Conservation (phyloP, 2,797 vertebrate genomes). For the Morelia viridis region DNA sequence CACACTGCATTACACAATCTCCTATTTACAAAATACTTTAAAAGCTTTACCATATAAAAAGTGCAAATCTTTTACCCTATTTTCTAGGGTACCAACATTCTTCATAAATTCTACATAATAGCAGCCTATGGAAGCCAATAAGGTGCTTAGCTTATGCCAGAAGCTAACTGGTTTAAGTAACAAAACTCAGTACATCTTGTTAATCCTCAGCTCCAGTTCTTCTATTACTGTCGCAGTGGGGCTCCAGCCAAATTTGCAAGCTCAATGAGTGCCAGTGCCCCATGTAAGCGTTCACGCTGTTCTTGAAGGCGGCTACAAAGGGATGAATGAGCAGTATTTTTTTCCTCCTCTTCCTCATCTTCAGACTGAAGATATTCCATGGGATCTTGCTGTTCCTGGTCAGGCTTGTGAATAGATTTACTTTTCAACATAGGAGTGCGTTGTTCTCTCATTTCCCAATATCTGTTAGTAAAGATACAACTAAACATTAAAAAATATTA, state of each 20-base stretch:
- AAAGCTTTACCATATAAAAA: constrained; percentile 83
- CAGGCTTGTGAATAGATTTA: constrained; percentile 80
- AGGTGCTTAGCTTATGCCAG: constrained; percentile 97
- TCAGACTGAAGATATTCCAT: constrained; percentile 91
- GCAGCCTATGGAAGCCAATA: constrained; percentile 98
- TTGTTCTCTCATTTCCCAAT: constrained; percentile 93
- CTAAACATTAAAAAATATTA: neutral
- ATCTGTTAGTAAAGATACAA: constrained; percentile 71
- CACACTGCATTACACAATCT: constrained; percentile 82
- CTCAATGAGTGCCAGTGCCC: constrained; percentile 95
- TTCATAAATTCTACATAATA: constrained; percentile 97
- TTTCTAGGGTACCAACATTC: constrained; percentile 88
- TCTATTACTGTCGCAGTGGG: constrained; percentile 77
- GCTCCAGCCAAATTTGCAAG: constrained; percentile 91
- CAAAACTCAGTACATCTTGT: constrained; percentile 67
- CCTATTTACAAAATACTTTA: constrained; percentile 85
- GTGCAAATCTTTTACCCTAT: constrained; percentile 85
- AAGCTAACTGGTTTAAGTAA: constrained; percentile 72
- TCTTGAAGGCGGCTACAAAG: constrained; percentile 85
- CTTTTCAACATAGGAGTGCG: constrained; percentile 83
- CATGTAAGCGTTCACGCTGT: constrained; percentile 94
- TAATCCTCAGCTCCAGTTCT: constrained; percentile 57
- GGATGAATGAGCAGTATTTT: constrained; percentile 74
- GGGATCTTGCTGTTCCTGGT: constrained; percentile 95
- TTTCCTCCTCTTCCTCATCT: constrained; percentile 82